Evolutionary conservation across 2,797 vertebrate genomes (phyloP).

Genomic region (Agapornis canus): DNA sequence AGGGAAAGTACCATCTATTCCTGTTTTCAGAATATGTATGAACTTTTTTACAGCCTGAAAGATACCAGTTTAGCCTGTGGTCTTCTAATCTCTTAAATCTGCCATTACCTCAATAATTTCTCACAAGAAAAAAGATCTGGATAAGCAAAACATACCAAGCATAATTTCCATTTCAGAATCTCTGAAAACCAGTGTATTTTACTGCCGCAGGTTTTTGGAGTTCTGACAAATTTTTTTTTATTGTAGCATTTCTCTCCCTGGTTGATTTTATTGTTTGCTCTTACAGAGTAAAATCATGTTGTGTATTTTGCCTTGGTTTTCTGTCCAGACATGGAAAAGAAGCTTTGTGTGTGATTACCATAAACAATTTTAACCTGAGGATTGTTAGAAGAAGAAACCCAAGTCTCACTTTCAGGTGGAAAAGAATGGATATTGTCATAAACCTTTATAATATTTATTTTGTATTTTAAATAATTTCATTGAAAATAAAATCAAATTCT

Average conservation of each 20-base stretch:
- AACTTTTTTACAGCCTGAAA: background rate
- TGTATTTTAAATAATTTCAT: background rate
- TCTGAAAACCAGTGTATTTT: background rate
- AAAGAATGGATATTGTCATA: background rate
- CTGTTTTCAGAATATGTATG: background rate
- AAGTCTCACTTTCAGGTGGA: background rate
- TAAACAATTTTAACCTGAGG: background rate
- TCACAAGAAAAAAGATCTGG: background rate
- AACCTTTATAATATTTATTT: background rate
- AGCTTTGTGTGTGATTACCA: background rate
- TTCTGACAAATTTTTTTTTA: background rate
- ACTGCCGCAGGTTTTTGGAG: background rate
- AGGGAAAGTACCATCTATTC: background rate
- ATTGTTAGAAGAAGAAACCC: background rate
- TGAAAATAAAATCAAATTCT: background rate
- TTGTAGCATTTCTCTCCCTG: background rate
- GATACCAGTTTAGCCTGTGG: background rate
- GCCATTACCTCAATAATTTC: background rate
- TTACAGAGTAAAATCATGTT: background rate
- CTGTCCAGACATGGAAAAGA: background rate
- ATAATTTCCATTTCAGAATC: background rate
- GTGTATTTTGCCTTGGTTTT: slow-evolving; percentile 4
- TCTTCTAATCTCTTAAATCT: background rate
- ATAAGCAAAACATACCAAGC: background rate
- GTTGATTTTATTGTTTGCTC: background rate